These are phyloP conservation scores for Phlogophora meticulosa DNA, from an alignment of 2,888 invertebrate genomes.

Conservation along the genomic window DNA sequence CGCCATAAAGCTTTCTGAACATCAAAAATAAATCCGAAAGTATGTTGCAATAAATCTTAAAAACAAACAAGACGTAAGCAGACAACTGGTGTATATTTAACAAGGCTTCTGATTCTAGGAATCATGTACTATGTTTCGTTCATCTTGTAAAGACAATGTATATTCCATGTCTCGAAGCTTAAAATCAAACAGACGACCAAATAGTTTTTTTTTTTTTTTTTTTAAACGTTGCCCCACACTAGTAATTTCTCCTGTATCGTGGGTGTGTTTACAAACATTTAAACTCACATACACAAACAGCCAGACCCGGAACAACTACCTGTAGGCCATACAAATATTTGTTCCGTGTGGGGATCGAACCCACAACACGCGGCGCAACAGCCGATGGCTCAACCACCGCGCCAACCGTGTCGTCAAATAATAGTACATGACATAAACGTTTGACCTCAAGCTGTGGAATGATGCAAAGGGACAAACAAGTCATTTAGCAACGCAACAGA, in stretches of 20 bases:
- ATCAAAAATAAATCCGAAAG: neutral
- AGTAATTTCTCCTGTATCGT: no score
- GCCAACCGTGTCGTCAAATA: no score
- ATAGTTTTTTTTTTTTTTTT: no score
- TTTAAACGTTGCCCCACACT: no score
- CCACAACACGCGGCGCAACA: no score
- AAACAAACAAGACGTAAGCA: neutral
- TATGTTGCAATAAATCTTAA: slow-evolving; percentile 1
- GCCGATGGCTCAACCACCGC: no score
- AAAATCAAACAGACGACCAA: slow-evolving; percentile 28
- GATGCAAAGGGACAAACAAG: slow-evolving; percentile 60
- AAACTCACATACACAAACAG: no score
- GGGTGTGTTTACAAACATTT: no score
- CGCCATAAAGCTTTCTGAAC: slow-evolving; percentile 9
- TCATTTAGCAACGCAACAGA: slow-evolving; percentile 37
- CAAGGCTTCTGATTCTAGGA: slow-evolving; percentile 9
- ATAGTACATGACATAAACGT: slow-evolving; percentile 9
- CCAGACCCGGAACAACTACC: no score
- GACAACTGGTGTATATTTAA: slow-evolving; percentile 18
- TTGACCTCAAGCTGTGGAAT: slow-evolving; percentile 51
- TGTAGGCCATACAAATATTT: no score
- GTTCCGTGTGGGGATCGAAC: no score
- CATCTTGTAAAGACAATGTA: slow-evolving; percentile 1
- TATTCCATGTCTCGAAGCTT: slow-evolving; percentile 15
- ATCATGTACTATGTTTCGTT: neutral